These are phyloP conservation scores for Porites australiensis DNA, from an alignment of 64 coral and sea anemone species.

Conservation along the genomic window DNA sequence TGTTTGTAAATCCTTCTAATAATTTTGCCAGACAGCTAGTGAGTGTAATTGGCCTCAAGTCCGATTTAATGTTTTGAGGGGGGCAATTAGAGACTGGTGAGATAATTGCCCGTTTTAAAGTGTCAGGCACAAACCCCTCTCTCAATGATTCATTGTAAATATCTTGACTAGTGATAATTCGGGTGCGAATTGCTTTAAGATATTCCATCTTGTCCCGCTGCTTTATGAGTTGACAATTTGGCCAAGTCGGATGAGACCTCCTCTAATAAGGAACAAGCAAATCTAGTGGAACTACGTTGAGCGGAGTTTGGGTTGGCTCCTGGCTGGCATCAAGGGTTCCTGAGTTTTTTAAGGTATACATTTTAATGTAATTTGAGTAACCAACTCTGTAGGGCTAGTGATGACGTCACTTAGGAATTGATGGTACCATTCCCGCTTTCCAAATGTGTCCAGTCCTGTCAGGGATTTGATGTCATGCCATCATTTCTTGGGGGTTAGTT, in stretches of 20 bases:
- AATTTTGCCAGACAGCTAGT: conserved; percentile 4
- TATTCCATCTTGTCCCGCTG: conserved; percentile 50
- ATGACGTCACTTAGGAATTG: conserved; percentile 58
- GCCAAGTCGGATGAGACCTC: conserved; percentile 55
- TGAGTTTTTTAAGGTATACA: conserved; percentile 44
- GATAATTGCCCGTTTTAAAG: conserved; percentile 53
- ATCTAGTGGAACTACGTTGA: conserved; percentile 44
- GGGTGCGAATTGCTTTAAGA: not conserved
- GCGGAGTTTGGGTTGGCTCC: conserved; percentile 19
- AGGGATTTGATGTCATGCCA: conserved; percentile 68
- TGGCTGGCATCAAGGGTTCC: conserved; percentile 30
- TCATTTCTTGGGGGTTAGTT: conserved; percentile 60
- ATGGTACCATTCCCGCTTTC: conserved; percentile 57
- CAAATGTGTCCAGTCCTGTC: conserved; percentile 15
- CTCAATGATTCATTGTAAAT: conserved; percentile 46
- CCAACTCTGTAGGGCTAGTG: conserved; percentile 40
- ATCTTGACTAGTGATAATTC: conserved; percentile 22
- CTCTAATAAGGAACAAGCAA: conserved; percentile 48
- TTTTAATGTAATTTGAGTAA: conserved; percentile 51
- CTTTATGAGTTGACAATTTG: conserved; percentile 48
- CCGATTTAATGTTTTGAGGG: conserved; percentile 41
- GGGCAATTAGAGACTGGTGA: conserved; percentile 11
- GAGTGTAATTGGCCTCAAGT: conserved; percentile 28
- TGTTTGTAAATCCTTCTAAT: not conserved
- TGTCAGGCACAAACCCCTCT: conserved; percentile 47